Evolutionary conservation across 2,113 vertebrate species (phyloP).

Genomic region (Aix galericulata): DNA sequence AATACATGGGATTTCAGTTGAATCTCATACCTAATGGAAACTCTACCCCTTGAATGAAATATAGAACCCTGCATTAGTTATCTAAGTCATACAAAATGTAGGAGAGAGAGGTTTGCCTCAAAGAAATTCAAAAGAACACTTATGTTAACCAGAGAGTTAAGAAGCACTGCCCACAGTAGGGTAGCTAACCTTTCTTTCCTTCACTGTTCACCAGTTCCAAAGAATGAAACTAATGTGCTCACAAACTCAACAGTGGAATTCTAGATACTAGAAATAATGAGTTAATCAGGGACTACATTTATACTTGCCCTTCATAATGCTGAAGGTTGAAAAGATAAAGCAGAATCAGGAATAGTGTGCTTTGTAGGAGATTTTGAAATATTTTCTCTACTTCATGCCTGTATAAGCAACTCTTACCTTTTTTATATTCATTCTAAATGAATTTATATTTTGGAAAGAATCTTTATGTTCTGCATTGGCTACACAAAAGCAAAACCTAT

Average conservation of each 20-base stretch:
- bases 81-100: neutral
- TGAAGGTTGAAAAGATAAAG: neutral
- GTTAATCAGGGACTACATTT: neutral
- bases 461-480: neutral
- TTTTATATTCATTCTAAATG: neutral
- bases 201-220: neutral
- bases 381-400: neutral
- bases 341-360: neutral
- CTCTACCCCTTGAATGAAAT: neutral
- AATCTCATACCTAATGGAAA: neutral
- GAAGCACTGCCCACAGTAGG: neutral
- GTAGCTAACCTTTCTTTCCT: neutral
- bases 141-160: neutral
- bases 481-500: neutral
- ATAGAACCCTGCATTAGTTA: neutral
- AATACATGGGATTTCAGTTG: neutral
- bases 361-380: neutral
- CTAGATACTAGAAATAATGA: neutral
- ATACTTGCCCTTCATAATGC: neutral
- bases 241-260: neutral
- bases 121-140: neutral
- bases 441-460: conserved; percentile 7
- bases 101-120: neutral
- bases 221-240: neutral
- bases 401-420: neutral